Percentiles rank a stretch among this genome's conserved stretches.
Conservation (phyloP, 2,113 vertebrate genomes). For the Gallinago jamesoni region DNA sequence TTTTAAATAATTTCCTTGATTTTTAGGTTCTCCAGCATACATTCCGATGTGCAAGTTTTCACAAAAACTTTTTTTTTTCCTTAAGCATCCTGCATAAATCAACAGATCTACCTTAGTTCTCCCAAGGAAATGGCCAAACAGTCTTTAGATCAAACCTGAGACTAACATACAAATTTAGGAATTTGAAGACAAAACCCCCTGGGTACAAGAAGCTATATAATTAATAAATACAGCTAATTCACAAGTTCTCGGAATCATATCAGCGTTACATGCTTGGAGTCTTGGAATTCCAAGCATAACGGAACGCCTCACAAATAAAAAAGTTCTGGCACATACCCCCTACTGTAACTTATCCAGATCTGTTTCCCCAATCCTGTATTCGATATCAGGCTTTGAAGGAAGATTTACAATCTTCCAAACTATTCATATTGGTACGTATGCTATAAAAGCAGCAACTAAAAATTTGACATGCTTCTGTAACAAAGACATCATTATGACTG, state of each 20-base stretch:
- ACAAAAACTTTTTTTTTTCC: not conserved
- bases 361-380: not conserved
- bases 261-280: not conserved
- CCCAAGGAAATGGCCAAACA: not conserved
- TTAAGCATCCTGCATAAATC: not conserved
- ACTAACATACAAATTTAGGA: not conserved
- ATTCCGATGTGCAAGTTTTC: not conserved
- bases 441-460: not conserved
- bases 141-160: not conserved
- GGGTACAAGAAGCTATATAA: not conserved
- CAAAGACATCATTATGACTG: not conserved
- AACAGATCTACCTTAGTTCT: not conserved
- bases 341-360: not conserved
- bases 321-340: not conserved
- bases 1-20: not conserved
- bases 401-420: not conserved
- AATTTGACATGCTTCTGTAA: not conserved
- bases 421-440: not conserved
- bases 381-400: not conserved
- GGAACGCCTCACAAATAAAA: not conserved
- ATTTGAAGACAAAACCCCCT: not conserved
- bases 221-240: not conserved
- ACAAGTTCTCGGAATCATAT: not conserved
- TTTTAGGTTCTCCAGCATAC: not conserved
- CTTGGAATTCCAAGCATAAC: slow-evolving; percentile 29